phyloP scores from a whole-genome alignment of 1,140 invertebrate genomes.

The Cydia strobilella region DNA sequence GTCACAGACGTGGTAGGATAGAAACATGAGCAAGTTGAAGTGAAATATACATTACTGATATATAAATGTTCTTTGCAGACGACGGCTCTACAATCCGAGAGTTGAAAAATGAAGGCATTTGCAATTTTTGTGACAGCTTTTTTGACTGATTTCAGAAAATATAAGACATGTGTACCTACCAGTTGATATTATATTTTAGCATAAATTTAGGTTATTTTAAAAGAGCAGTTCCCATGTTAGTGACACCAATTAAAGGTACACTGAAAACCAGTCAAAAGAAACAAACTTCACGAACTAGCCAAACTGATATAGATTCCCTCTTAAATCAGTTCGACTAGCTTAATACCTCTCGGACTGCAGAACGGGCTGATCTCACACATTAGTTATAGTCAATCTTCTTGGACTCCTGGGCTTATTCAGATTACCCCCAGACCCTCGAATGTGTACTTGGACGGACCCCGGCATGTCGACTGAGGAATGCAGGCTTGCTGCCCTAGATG shows the following conservation, averaged over 20 bases:
- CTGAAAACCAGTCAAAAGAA: slow-evolving; percentile 3
- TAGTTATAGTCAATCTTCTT: slow-evolving; percentile 68
- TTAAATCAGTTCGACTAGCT: neutral
- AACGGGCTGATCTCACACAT: slow-evolving; percentile 52
- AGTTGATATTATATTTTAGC: too few relatives aligned
- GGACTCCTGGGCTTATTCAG: slow-evolving; percentile 67
- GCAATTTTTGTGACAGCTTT: neutral
- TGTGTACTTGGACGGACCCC: slow-evolving; percentile 68
- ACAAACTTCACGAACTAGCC: neutral
- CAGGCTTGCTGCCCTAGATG: slow-evolving; percentile 66
- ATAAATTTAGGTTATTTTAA: too few relatives aligned
- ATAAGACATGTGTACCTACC: too few relatives aligned
- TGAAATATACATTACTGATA: neutral
- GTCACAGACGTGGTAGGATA: neutral
- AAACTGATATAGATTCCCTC: slow-evolving; percentile 2
- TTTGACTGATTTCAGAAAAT: neutral
- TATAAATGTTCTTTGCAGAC: neutral
- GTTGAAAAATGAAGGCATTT: neutral
- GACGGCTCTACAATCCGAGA: slow-evolving; percentile 7
- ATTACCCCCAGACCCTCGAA: slow-evolving; percentile 61
- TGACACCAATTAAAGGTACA: too few relatives aligned
- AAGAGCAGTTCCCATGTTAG: too few relatives aligned
- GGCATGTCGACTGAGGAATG: slow-evolving; percentile 68
- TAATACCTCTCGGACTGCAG: slow-evolving; percentile 13
- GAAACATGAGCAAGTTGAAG: neutral